A percentile compares a stretch with the other conserved stretches of the same genome.
These are phyloP conservation scores for Catostylus mosaicus DNA, from an alignment of 30 jellyfish, hydroid and myxozoan genomes.

Conservation along the genomic window DNA sequence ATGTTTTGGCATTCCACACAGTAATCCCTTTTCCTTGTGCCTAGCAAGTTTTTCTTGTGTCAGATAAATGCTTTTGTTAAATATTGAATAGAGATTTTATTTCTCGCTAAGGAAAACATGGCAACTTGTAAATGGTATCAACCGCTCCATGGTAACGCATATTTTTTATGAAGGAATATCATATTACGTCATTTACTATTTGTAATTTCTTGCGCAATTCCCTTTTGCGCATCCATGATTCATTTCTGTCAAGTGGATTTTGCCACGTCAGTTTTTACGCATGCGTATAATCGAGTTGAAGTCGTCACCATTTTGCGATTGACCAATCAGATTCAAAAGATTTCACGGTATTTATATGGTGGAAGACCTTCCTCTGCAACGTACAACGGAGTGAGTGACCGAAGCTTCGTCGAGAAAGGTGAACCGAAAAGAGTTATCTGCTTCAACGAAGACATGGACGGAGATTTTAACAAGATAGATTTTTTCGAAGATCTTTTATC, in stretches of 20 bases:
- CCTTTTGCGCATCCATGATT: constrained; percentile 57
- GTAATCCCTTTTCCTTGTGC: no score
- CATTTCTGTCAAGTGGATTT: constrained; percentile 45
- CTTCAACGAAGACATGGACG: constrained; percentile 35
- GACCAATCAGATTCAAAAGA: constrained; percentile 53
- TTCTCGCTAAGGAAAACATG: no score
- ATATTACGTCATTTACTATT: constrained; percentile 6
- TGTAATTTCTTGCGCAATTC: constrained; percentile 12
- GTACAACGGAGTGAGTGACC: not conserved
- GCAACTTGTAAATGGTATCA: no score
- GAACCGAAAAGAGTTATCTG: not conserved
- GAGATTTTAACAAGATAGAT: constrained; percentile 48
- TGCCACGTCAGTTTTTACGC: constrained; percentile 75
- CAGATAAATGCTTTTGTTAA: no score
- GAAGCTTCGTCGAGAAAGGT: not conserved
- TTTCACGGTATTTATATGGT: not conserved
- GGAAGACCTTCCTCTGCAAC: not conserved
- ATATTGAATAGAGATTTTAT: no score
- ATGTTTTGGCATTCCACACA: no score
- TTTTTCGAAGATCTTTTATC: constrained; percentile 65
- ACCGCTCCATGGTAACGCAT: constrained; percentile 1
- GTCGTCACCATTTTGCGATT: constrained; percentile 12
- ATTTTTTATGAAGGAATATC: not conserved
- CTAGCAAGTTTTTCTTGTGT: no score
- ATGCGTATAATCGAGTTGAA: constrained; percentile 21